Evolutionary conservation across 2,797 vertebrate genomes (phyloP).

Genomic region (Lateolabrax maculatus): DNA sequence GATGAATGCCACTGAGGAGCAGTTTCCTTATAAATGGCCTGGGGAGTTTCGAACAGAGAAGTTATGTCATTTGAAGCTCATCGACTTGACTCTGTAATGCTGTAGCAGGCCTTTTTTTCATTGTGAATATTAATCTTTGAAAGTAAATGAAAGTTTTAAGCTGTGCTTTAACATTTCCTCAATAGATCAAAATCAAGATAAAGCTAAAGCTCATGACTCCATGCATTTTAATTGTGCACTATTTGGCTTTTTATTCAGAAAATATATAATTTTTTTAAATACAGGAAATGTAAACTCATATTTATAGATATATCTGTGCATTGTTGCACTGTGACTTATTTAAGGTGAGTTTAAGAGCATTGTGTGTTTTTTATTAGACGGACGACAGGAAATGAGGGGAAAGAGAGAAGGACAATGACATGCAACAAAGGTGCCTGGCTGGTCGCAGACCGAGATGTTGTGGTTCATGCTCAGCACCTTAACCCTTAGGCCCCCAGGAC

Average conservation of each 20-base stretch:
- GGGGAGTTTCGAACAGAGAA: neutral
- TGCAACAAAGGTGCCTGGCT: constrained; percentile 14
- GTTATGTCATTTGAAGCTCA: constrained; percentile 37
- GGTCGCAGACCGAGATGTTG: constrained; percentile 8
- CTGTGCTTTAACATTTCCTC: constrained; percentile 9
- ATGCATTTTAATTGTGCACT: neutral
- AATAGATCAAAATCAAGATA: constrained; percentile 27
- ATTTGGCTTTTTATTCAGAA: neutral
- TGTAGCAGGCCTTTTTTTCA: constrained; percentile 2
- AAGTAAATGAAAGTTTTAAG: constrained; percentile 18
- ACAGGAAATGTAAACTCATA: constrained; percentile 34
- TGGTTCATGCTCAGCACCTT: neutral
- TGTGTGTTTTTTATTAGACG: constrained; percentile 47
- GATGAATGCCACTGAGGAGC: constrained; percentile 35
- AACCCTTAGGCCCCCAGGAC: neutral
- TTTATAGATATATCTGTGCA: constrained; percentile 24
- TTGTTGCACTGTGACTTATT: constrained; percentile 18
- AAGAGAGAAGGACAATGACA: constrained; percentile 30
- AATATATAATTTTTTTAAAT: neutral
- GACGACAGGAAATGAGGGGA: constrained; percentile 49
- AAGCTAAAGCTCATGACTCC: neutral
- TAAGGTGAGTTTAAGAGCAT: constrained; percentile 24
- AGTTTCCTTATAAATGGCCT: constrained; percentile 38
- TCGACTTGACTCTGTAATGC: neutral
- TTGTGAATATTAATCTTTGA: constrained; percentile 29